Evolutionary conservation across 2,888 invertebrate genomes (phyloP), one percentile per base, ranked within the genome.

Genomic region (Synanthedon vespiformis): DNA sequence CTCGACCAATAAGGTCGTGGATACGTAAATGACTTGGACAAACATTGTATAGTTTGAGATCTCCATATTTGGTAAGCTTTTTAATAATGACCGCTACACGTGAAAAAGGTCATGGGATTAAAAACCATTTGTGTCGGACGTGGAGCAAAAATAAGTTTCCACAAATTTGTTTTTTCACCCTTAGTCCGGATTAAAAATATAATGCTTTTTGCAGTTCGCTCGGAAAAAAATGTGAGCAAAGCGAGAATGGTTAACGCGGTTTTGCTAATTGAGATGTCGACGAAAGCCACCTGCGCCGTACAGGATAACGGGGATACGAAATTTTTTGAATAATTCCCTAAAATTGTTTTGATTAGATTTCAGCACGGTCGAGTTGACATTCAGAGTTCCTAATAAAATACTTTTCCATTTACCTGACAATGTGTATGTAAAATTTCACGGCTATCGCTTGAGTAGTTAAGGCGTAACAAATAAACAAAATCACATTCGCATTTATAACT

Each of bases 221-320:
- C 13, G 44, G 44, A 13, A 44, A 44, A n/a, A 51, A 57, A 59
- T 55, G 55, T 58, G 59, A 51, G 54, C 57, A 54, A 62, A 58
- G 55, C 57, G 58, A 52, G 61, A 68, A 65, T 54, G 61, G 62
- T 61, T 27, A 58, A 59, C 64, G 60, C 64, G 62, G 63, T 65
- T 68, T 59, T 57, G 54, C 63, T 70, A 73, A 73, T 72, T 74
- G 72, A 60, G 60, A 63, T 55, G 60, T 65, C 61, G 57, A 48
- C 18, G 18, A 48, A 16, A 18, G 48, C 61, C 64, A 63, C 59
- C 62, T 63, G 67, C 59, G 63, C 68, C 64, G 64, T 66, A 67
- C 63, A 58, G 70, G 55, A 62, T 63, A 54, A 57, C 58, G 60
- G 60, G 65, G 61, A 63, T 70, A 65, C 64, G 62, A 44, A 44